phyloP scores from a whole-genome alignment of 2,888 invertebrate species.

The Synergus japonicus region DNA sequence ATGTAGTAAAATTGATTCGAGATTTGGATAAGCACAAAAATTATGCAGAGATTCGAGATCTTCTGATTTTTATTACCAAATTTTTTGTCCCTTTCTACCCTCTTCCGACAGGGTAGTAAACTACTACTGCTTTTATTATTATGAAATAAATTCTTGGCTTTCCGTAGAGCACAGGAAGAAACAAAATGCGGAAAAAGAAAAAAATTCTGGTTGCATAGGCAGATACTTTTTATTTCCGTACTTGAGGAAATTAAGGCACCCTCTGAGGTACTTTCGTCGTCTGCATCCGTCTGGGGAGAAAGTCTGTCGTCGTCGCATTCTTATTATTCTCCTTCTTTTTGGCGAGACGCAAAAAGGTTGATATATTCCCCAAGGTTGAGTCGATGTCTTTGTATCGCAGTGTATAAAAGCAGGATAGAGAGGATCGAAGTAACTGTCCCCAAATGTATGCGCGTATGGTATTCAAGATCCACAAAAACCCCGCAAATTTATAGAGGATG shows the following conservation, averaged over 20 bases:
- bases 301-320: conserved; percentile 23
- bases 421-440: conserved; percentile 2
- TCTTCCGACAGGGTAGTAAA: neutral
- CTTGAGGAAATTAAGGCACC: conserved; percentile 34
- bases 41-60: too few relatives aligned
- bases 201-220: neutral
- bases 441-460: neutral
- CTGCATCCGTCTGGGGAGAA: conserved; percentile 36
- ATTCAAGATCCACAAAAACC: neutral
- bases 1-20: too few relatives aligned
- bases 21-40: too few relatives aligned
- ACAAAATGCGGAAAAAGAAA: neutral
- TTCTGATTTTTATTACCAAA: neutral
- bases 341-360: conserved; percentile 21
- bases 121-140: neutral
- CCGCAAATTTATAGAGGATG: neutral
- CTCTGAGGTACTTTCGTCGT: conserved; percentile 32
- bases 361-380: conserved; percentile 14
- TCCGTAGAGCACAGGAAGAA: neutral
- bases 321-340: conserved; percentile 27
- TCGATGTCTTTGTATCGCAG: conserved; percentile 4
- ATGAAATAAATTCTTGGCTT: neutral
- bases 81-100: neutral
- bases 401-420: conserved; percentile 8
- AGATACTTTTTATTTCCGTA: conserved; percentile 31